Conservation (phyloP, 2,888 invertebrate species). For the Elmis aenea region DNA sequence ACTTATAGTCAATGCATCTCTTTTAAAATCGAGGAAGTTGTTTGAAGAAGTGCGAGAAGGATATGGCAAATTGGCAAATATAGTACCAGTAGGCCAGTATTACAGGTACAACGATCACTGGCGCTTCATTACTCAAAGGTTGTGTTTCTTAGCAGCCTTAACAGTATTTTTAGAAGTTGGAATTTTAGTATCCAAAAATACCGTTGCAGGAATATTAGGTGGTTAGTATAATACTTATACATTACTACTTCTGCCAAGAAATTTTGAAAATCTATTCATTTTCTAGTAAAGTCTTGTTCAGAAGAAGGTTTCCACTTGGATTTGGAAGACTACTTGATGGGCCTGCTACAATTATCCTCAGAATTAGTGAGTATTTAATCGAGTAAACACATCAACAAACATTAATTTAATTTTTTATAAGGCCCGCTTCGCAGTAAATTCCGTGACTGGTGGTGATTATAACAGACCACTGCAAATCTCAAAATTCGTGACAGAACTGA, state of each 20-base stretch:
- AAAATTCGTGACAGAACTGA: conserved; percentile 78
- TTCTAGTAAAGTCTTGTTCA: conserved; percentile 63
- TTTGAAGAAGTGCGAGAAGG: conserved; percentile 62
- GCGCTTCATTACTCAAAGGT: conserved; percentile 74
- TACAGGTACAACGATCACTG: conserved; percentile 87
- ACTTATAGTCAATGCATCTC: conserved; percentile 12
- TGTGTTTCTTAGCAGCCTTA: conserved; percentile 72
- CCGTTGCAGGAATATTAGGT: conserved; percentile 72
- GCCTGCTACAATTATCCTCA: conserved; percentile 73
- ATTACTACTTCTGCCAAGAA: too few species aligned
- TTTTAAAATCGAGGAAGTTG: conserved; percentile 31
- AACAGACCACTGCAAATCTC: conserved; percentile 76
- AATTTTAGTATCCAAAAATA: conserved; percentile 66
- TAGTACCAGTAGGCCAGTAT: conserved; percentile 73
- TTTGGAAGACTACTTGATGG: conserved; percentile 85
- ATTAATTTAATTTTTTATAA: conserved; percentile 34
- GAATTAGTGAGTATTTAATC: conserved; percentile 63
- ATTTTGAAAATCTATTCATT: too few species aligned
- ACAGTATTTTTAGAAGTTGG: conserved; percentile 78
- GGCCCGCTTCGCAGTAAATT: conserved; percentile 77
- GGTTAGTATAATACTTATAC: conserved; percentile 61
- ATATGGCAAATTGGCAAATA: conserved; percentile 58
- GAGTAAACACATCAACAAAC: conserved; percentile 3
- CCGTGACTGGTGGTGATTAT: conserved; percentile 81
- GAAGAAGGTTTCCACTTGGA: conserved; percentile 83